Percentiles rank a stretch among this genome's conserved stretches.
Evolutionary conservation across 2,797 vertebrate genomes (phyloP).

Genomic region (Limosa lapponica): DNA sequence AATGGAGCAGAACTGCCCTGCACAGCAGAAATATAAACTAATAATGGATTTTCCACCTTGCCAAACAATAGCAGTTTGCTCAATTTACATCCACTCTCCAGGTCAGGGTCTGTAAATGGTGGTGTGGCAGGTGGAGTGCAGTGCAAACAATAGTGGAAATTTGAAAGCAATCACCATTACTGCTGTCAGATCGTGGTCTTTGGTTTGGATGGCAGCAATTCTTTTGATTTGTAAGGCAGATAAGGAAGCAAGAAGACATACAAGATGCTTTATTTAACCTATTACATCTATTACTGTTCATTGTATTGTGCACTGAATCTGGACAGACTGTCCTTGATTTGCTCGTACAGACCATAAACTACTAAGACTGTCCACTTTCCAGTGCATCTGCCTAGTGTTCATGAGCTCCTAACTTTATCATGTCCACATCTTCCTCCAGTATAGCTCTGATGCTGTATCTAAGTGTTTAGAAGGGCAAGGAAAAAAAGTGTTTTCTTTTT

Average conservation of each 20-base stretch:
- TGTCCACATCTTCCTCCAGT: background rate
- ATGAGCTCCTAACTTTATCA: background rate
- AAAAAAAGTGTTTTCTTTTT: background rate
- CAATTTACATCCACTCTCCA: background rate
- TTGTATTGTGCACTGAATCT: background rate
- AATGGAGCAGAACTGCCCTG: background rate
- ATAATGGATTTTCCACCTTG: slow-evolving; percentile 17
- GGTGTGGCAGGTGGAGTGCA: background rate
- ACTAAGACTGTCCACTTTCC: background rate
- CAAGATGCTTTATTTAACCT: background rate
- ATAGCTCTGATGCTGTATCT: background rate
- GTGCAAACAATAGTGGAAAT: background rate
- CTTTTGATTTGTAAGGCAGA: background rate
- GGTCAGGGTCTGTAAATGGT: background rate
- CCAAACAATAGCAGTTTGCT: background rate
- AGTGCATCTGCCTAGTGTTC: background rate
- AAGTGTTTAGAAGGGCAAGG: background rate
- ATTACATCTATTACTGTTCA: background rate
- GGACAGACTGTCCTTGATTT: background rate
- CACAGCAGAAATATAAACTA: background rate
- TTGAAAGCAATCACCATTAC: background rate
- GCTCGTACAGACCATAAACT: background rate
- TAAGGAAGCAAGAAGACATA: background rate
- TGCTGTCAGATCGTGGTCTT: background rate
- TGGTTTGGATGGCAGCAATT: background rate